Conservation (phyloP, 2,888 invertebrate species). For the Thalpophila matura region DNA sequence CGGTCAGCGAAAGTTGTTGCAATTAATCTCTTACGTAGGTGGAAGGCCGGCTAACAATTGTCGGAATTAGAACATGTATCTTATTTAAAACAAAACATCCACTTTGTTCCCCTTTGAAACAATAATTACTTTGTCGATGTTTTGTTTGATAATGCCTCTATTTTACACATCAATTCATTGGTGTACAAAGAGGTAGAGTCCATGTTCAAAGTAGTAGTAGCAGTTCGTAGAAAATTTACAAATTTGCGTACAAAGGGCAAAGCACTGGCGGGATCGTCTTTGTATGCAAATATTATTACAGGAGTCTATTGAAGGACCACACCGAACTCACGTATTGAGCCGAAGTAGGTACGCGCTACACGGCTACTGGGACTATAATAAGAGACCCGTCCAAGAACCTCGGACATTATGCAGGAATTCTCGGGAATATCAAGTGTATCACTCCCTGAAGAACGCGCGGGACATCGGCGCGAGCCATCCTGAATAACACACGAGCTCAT, state of each 20-base stretch:
- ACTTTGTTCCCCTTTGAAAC: constrained; percentile 37
- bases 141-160: constrained; percentile 46
- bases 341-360: constrained; percentile 67
- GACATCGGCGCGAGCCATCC: constrained; percentile 23
- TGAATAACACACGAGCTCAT: constrained; percentile 61
- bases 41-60: constrained; percentile 73
- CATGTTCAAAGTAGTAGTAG: constrained; percentile 64
- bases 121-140: constrained; percentile 34
- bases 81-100: constrained; percentile 64
- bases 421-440: constrained; percentile 61
- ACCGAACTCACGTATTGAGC: constrained; percentile 76
- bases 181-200: constrained; percentile 36
- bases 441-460: constrained; percentile 60
- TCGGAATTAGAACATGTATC: constrained; percentile 73
- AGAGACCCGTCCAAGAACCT: constrained; percentile 72
- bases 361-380: constrained; percentile 73
- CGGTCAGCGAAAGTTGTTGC: constrained; percentile 81
- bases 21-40: constrained; percentile 77
- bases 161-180: constrained; percentile 48
- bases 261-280: constrained; percentile 80
- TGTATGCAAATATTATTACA: constrained; percentile 87
- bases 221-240: constrained; percentile 79
- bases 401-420: constrained; percentile 69
- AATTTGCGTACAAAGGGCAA: constrained; percentile 83
- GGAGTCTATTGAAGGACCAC: constrained; percentile 83